Conservation (phyloP, 2,113 vertebrate species). For the Elanoides forficatus region DNA sequence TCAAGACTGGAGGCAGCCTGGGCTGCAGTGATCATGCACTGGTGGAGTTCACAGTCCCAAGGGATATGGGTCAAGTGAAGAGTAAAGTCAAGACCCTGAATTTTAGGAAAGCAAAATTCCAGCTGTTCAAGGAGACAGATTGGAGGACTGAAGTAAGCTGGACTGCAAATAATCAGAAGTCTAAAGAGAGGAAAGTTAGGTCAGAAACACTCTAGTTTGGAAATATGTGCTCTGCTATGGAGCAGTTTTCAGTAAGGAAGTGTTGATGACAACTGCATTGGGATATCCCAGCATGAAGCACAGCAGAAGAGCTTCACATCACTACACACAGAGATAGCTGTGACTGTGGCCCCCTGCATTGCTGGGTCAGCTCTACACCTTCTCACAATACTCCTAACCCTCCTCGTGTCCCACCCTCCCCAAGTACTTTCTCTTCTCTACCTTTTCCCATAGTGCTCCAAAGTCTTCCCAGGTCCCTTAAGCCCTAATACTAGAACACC, state of each 20-base stretch:
- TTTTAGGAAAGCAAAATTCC: not conserved
- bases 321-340: not conserved
- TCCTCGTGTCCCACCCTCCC: not conserved
- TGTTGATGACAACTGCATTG: not conserved
- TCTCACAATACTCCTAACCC: not conserved
- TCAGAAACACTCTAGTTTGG: not conserved
- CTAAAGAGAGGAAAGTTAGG: not conserved
- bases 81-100: not conserved
- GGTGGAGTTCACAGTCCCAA: not conserved
- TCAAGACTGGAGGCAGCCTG: not conserved
- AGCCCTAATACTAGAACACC: not conserved
- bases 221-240: not conserved
- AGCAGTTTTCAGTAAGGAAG: not conserved
- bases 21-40: not conserved
- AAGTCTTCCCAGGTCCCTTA: not conserved
- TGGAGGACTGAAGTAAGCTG: not conserved
- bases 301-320: not conserved
- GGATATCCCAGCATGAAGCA: not conserved
- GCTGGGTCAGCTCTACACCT: not conserved
- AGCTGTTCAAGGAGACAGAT: not conserved
- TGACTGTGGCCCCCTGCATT: not conserved
- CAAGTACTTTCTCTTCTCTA: not conserved
- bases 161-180: not conserved
- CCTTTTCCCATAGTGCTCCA: not conserved
- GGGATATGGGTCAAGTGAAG: not conserved